These are phyloP conservation scores for Scartelaos histophorus DNA, from an alignment of 2,113 vertebrate genomes.

Conservation along the genomic window DNA sequence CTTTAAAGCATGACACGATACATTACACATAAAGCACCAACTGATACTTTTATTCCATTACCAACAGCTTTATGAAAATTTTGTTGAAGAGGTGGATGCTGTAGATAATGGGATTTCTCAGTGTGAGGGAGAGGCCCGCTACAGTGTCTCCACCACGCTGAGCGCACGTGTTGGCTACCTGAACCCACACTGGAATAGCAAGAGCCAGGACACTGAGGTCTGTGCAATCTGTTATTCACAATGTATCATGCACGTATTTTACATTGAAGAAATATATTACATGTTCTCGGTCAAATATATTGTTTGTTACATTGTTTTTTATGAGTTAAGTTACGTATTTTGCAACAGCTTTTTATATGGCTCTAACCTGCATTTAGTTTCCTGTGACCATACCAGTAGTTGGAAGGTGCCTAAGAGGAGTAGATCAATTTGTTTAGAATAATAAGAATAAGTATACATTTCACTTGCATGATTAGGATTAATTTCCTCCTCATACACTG, in stretches of 20 bases:
- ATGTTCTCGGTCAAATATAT: background rate
- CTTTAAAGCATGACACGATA: background rate
- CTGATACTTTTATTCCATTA: background rate
- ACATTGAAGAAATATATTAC: background rate
- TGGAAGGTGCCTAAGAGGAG: constrained; percentile 9
- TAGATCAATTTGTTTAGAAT: constrained; percentile 26
- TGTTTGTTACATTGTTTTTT: constrained; percentile 19
- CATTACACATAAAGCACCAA: too few relatives aligned
- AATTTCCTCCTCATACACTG: background rate
- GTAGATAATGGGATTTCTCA: constrained; percentile 93
- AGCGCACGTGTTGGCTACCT: constrained; percentile 86
- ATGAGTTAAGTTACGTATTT: constrained; percentile 13
- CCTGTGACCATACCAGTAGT: background rate
- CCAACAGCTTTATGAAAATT: constrained; percentile 89
- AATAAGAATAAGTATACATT: constrained; percentile 15
- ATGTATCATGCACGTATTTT: background rate
- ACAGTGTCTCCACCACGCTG: constrained; percentile 82
- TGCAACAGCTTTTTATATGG: constrained; percentile 19
- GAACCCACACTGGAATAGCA: constrained; percentile 92
- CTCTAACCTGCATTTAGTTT: constrained; percentile 14
- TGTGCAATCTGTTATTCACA: background rate
- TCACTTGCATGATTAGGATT: constrained; percentile 36
- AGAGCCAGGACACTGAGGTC: constrained; percentile 82
- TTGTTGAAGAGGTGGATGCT: constrained; percentile 92
- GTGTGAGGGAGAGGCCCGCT: constrained; percentile 84